These are phyloP conservation scores for Temnopleurus reevesii DNA, from an alignment of 53 echinoderm and acorn worm genomes.

Conservation along the genomic window DNA sequence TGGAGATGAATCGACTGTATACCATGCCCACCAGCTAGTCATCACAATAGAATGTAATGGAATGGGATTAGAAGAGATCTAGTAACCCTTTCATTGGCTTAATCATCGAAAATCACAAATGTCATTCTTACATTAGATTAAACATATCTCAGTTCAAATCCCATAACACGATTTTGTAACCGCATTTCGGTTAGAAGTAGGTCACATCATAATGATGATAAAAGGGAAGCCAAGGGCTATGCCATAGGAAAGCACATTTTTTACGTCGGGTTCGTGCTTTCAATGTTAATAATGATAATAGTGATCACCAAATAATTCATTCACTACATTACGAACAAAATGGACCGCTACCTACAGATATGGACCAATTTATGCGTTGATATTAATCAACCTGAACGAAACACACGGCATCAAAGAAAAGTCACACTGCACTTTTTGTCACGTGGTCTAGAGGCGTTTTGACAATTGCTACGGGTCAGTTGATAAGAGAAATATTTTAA, in stretches of 20 bases:
- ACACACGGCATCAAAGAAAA: neutral
- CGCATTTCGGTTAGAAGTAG: neutral
- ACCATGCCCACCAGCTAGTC: neutral
- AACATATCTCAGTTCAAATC: constrained; percentile 12
- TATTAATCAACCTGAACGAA: neutral
- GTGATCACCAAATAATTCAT: neutral
- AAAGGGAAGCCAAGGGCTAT: neutral
- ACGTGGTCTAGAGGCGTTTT: neutral
- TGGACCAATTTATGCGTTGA: neutral
- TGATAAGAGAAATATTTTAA: no score
- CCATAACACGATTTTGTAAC: constrained; percentile 21
- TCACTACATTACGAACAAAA: no score
- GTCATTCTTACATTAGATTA: constrained; percentile 21
- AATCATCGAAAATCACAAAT: constrained; percentile 11
- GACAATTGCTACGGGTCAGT: no score
- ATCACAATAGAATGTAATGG: neutral
- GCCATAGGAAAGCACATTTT: neutral
- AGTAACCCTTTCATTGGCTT: constrained; percentile 5
- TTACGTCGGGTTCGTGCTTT: neutral
- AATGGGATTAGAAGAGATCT: constrained; percentile 1
- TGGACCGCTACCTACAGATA: neutral
- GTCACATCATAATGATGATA: neutral
- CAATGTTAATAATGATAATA: neutral
- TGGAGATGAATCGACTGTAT: neutral
- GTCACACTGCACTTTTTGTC: neutral